Evolutionary conservation across 2,888 invertebrate species (phyloP).

Genomic region (Abrostola triplasia): DNA sequence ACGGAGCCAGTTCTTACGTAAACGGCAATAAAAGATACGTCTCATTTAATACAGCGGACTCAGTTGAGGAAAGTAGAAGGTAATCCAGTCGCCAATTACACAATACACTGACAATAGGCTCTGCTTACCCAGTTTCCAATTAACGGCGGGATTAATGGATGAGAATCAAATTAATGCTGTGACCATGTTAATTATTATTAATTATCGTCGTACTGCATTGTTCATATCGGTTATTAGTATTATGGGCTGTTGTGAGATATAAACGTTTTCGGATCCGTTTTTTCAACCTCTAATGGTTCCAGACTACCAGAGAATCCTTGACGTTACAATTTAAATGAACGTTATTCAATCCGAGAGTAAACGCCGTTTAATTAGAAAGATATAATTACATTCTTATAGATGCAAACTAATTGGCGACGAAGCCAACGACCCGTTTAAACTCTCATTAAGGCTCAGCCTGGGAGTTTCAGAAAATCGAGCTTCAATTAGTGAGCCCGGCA

Average conservation of each 20-base stretch:
- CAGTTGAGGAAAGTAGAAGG: conserved; percentile 1
- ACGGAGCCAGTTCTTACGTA: conserved; percentile 20
- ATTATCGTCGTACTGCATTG: conserved; percentile 32
- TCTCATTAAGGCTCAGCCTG: conserved; percentile 37
- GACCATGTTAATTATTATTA: conserved; percentile 50
- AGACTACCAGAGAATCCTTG: neutral
- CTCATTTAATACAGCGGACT: conserved; percentile 8
- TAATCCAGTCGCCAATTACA: conserved; percentile 17
- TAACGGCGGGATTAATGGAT: conserved; percentile 35
- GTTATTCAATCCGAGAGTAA: conserved; percentile 5
- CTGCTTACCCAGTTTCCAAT: conserved; percentile 29
- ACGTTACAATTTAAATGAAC: neutral
- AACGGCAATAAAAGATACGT: conserved; percentile 29
- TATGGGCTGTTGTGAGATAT: conserved; percentile 24
- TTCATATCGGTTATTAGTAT: conserved; percentile 12
- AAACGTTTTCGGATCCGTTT: conserved; percentile 19
- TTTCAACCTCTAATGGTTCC: conserved; percentile 10
- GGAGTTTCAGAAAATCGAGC: conserved; percentile 31
- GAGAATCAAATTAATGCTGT: conserved; percentile 45
- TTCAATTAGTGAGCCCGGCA: conserved; percentile 46
- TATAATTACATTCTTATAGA: conserved; percentile 13
- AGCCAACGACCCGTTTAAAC: conserved; percentile 41
- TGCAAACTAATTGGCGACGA: conserved; percentile 39
- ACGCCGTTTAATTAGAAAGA: conserved; percentile 30
- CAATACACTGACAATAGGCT: conserved; percentile 6